A percentile compares a stretch with the other conserved stretches of the same genome.
phyloP scores from a whole-genome alignment of 2,888 invertebrate species.

The Xanthia icteritia region DNA sequence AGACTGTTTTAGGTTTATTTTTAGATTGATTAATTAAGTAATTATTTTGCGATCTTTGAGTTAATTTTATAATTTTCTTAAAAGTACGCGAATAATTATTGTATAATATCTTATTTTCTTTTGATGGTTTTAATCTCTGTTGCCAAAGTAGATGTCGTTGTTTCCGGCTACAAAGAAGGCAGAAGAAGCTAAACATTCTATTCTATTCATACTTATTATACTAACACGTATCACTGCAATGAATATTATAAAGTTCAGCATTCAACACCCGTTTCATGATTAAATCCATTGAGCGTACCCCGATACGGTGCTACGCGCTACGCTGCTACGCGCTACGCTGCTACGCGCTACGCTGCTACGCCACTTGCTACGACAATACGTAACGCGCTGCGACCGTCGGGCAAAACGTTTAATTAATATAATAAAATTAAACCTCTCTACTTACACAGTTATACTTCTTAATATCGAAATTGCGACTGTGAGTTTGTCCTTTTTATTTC shows the following conservation, averaged over 20 bases:
- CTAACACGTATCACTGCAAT: not conserved
- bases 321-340: not conserved
- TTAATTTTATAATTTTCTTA: too few species aligned
- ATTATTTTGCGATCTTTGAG: too few species aligned
- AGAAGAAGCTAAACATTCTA: too few species aligned
- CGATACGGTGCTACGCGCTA: not conserved
- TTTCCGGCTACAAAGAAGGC: too few species aligned
- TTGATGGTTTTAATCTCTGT: too few species aligned
- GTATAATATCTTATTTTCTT: too few species aligned
- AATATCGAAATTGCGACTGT: not conserved
- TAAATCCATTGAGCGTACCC: not conserved
- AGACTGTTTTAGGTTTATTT: too few species aligned
- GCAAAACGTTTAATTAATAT: not conserved
- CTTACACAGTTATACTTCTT: not conserved
- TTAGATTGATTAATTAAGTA: too few species aligned
- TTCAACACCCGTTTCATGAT: conserved; percentile 1
- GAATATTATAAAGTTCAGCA: not conserved
- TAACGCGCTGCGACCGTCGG: not conserved
- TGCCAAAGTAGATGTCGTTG: too few species aligned
- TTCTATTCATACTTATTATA: not conserved
- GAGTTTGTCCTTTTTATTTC: not conserved
- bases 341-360: conserved; percentile 6
- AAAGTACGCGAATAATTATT: too few species aligned
- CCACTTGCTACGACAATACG: not conserved
- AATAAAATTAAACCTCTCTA: conserved; percentile 2